phyloP scores from a whole-genome alignment of 2,113 vertebrate species.

The Herpailurus yagouaroundi region DNA sequence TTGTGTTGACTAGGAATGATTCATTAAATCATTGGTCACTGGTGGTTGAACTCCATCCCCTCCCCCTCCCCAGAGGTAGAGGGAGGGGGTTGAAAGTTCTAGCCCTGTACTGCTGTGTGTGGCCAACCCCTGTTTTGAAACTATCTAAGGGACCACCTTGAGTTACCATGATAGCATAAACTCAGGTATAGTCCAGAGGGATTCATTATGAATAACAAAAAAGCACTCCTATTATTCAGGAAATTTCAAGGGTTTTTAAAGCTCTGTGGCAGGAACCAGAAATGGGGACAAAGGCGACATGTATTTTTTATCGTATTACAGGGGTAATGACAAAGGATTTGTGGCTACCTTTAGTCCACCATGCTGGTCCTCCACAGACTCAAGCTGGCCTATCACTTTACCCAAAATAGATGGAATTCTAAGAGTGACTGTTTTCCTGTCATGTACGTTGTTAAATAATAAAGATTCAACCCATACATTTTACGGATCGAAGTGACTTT shows the following conservation, averaged over 20 bases:
- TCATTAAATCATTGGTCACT: background rate
- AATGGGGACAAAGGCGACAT: background rate
- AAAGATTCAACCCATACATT: background rate
- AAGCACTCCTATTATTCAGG: background rate
- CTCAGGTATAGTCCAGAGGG: background rate
- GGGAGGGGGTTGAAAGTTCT: background rate
- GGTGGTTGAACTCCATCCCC: background rate
- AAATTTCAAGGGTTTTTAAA: background rate
- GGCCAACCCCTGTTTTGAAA: background rate
- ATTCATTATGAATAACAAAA: constrained; percentile 4
- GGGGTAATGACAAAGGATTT: background rate
- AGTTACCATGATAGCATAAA: background rate
- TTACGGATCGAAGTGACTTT: background rate
- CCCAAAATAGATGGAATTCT: background rate
- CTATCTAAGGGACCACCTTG: background rate
- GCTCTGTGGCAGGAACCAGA: constrained; percentile 7
- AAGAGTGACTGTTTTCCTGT: background rate
- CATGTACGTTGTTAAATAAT: background rate
- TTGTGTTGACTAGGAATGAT: background rate
- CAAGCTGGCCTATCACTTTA: background rate
- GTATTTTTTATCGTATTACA: background rate
- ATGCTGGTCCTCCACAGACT: background rate
- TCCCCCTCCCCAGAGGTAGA: background rate
- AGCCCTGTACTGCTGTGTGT: background rate
- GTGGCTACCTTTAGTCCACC: background rate